phyloP scores from a whole-genome alignment of 2,113 vertebrate genomes.

The Myxocyprinus asiaticus region DNA sequence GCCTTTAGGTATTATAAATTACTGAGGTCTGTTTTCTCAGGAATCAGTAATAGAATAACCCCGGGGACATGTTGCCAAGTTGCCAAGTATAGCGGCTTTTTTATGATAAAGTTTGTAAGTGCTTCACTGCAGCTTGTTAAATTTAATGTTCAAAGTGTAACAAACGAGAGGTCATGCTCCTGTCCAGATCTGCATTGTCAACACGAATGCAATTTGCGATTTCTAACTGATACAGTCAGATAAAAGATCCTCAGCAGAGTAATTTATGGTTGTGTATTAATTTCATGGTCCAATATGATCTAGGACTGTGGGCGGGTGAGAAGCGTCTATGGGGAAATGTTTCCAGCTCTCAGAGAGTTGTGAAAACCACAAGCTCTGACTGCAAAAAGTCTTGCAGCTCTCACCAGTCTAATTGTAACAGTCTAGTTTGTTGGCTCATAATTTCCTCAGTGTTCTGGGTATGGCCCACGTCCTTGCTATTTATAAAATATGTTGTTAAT shows the following conservation, averaged over 20 bases:
- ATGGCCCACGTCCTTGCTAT: conserved; percentile 8
- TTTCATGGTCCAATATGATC: conserved; percentile 64
- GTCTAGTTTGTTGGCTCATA: not conserved
- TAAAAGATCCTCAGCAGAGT: conserved; percentile 65
- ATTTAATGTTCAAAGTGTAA: conserved; percentile 61
- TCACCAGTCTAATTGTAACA: not conserved
- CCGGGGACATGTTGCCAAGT: conserved; percentile 44
- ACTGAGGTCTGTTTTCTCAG: conserved; percentile 48
- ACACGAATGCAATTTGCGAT: conserved; percentile 58
- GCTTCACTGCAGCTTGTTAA: conserved; percentile 70
- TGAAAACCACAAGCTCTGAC: not conserved
- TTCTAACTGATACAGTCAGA: conserved; percentile 61
- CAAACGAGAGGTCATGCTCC: conserved; percentile 54
- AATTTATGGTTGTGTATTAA: conserved; percentile 67
- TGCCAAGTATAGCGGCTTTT: conserved; percentile 44
- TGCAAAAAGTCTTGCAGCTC: conserved; percentile 10
- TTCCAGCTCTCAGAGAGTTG: not conserved
- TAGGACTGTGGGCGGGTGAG: conserved; percentile 47
- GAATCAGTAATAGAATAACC: conserved; percentile 56
- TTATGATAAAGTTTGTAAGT: conserved; percentile 65
- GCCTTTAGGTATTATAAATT: conserved; percentile 60
- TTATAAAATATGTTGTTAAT: conserved; percentile 60
- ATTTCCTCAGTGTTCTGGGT: conserved; percentile 30
- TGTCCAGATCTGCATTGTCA: conserved; percentile 66
- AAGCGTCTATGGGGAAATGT: conserved; percentile 15